Conservation (phyloP, 2,888 invertebrate genomes). For the Apomyelois bistriatella region DNA sequence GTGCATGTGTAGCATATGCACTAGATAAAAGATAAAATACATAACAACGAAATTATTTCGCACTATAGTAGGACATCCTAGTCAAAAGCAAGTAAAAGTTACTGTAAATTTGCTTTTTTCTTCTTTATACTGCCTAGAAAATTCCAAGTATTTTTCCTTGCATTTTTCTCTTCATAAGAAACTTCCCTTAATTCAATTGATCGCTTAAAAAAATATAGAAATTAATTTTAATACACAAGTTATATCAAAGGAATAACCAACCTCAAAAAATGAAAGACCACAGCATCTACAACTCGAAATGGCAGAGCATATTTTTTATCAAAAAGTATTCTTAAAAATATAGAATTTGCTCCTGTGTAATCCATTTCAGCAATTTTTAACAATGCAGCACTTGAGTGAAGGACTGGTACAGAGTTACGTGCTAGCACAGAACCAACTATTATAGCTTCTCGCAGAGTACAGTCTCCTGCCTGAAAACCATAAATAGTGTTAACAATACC, state of each 20-base stretch:
- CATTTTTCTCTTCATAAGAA: too few species aligned
- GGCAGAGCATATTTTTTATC: constrained; percentile 99
- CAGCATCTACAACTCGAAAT: constrained; percentile 95
- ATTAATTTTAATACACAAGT: background rate
- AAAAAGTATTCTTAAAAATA: constrained; percentile 94
- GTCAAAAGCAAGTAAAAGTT: too few species aligned
- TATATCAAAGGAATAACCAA: constrained; percentile 46
- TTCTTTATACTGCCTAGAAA: too few species aligned
- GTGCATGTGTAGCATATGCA: too few species aligned
- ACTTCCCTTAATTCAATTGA: too few species aligned
- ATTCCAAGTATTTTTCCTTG: too few species aligned
- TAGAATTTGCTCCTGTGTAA: constrained; percentile 96
- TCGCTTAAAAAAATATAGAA: too few species aligned
- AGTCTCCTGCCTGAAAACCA: constrained; percentile 88
- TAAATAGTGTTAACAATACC: constrained; percentile 3
- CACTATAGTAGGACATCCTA: too few species aligned
- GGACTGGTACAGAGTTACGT: constrained; percentile 94
- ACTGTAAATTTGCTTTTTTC: too few species aligned
- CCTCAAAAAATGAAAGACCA: constrained; percentile 96
- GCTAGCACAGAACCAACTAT: constrained; percentile 95
- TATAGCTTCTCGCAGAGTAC: constrained; percentile 96
- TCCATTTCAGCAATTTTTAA: constrained; percentile 98
- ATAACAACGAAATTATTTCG: too few species aligned
- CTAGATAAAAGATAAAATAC: too few species aligned
- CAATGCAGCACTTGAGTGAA: constrained; percentile 97